phyloP scores from a whole-genome alignment of 2,113 vertebrate genomes.

The Cercopithecus mona region DNA sequence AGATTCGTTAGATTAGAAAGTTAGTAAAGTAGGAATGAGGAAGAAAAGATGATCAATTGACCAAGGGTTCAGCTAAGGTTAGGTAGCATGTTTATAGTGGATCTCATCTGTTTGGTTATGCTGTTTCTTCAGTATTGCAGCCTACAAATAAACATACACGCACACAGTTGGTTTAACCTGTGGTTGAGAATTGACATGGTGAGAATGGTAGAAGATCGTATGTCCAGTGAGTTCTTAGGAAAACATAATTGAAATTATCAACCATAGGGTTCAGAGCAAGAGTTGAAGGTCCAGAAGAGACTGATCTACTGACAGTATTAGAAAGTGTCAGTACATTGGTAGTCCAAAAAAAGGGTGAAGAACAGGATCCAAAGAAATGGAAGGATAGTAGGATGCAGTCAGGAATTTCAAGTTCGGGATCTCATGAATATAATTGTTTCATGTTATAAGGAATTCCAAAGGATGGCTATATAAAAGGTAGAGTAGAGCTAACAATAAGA shows the following conservation, averaged over 20 bases:
- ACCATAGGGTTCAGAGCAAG: background rate
- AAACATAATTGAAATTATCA: conserved; percentile 39
- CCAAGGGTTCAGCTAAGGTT: background rate
- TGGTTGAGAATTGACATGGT: background rate
- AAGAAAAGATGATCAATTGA: background rate
- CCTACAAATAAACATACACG: background rate
- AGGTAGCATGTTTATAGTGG: background rate
- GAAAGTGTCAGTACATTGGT: background rate
- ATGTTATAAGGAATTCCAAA: conserved; percentile 9
- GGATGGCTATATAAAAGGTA: background rate
- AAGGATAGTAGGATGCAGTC: background rate
- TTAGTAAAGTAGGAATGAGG: conserved; percentile 26
- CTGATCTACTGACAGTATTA: conserved; percentile 20
- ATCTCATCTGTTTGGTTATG: background rate
- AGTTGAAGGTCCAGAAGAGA: conserved; percentile 34
- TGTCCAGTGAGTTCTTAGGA: background rate
- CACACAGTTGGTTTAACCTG: background rate
- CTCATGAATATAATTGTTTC: conserved; percentile 32
- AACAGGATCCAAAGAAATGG: conserved; percentile 30
- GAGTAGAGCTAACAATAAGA: background rate
- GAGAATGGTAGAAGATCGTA: background rate
- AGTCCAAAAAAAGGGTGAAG: background rate
- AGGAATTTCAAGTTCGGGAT: conserved; percentile 5
- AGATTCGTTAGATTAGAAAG: background rate
- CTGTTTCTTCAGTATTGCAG: conserved; percentile 15